Conservation (phyloP, 2,888 invertebrate species). For the Drosophila monieri region DNA sequence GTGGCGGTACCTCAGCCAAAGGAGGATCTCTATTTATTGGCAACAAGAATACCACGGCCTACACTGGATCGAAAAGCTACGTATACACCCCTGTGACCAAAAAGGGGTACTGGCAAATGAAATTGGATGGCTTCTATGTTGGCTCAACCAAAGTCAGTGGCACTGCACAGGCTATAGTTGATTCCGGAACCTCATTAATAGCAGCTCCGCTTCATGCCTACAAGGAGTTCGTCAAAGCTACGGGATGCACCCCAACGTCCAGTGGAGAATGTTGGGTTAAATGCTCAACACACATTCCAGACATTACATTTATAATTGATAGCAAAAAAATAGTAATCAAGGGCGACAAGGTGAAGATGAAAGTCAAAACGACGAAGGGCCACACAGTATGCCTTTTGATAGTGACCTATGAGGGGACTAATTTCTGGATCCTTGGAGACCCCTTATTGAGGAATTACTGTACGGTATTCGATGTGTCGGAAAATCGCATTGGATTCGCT, state of each 20-base stretch:
- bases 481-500: slow-evolving; percentile 24
- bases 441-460: slow-evolving; percentile 26
- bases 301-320: slow-evolving; percentile 4
- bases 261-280: slow-evolving; percentile 36
- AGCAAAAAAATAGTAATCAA: background rate
- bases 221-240: slow-evolving; percentile 12
- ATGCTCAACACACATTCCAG: slow-evolving; percentile 19
- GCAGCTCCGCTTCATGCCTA: slow-evolving; percentile 19
- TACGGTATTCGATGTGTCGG: slow-evolving; percentile 14
- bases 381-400: slow-evolving; percentile 20
- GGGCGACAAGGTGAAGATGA: slow-evolving; percentile 19
- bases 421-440: slow-evolving; percentile 32
- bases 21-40: slow-evolving; percentile 28
- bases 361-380: slow-evolving; percentile 20
- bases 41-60: slow-evolving; percentile 18
- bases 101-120: slow-evolving; percentile 42
- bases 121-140: slow-evolving; percentile 26
- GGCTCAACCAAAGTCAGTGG: slow-evolving; percentile 26
- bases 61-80: slow-evolving; percentile 30
- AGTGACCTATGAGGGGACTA: slow-evolving; percentile 14
- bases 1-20: slow-evolving; percentile 28
- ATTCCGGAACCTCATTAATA: slow-evolving; percentile 36
- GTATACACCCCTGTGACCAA: slow-evolving; percentile 35
- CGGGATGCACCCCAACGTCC: slow-evolving; percentile 33
- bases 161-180: slow-evolving; percentile 25